These are phyloP conservation scores for Pemphigus obesinymphae DNA, from an alignment of 1,140 invertebrate genomes.

Conservation along the genomic window DNA sequence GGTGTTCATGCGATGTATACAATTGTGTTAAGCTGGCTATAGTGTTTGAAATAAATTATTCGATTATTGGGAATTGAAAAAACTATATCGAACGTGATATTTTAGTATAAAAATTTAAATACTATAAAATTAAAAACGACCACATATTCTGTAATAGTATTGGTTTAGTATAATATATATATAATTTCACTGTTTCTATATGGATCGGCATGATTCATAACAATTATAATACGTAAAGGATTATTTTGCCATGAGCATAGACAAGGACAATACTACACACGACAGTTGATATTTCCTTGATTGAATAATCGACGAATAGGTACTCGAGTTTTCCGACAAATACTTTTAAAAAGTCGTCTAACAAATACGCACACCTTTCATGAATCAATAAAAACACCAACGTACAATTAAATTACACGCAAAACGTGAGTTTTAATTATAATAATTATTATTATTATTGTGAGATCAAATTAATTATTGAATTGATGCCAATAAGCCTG, in stretches of 20 bases:
- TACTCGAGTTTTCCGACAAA: neutral
- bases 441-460: too few species aligned
- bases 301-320: neutral
- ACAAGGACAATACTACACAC: neutral
- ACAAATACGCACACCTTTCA: neutral
- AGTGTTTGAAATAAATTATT: too few species aligned
- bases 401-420: neutral
- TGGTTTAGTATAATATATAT: too few species aligned
- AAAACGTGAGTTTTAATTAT: neutral
- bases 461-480: neutral
- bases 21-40: too few species aligned
- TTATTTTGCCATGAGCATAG: neutral
- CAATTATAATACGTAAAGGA: neutral
- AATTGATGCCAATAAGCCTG: neutral
- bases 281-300: neutral
- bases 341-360: neutral
- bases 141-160: too few species aligned
- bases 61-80: too few species aligned
- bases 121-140: too few species aligned
- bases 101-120: too few species aligned
- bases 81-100: too few species aligned
- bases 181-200: neutral
- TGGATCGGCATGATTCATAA: neutral
- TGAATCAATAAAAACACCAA: neutral
- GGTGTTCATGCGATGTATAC: too few species aligned